Base-by-base conservation (phyloP, 2,888 invertebrate genomes). In the Hedya salicella region DNA sequence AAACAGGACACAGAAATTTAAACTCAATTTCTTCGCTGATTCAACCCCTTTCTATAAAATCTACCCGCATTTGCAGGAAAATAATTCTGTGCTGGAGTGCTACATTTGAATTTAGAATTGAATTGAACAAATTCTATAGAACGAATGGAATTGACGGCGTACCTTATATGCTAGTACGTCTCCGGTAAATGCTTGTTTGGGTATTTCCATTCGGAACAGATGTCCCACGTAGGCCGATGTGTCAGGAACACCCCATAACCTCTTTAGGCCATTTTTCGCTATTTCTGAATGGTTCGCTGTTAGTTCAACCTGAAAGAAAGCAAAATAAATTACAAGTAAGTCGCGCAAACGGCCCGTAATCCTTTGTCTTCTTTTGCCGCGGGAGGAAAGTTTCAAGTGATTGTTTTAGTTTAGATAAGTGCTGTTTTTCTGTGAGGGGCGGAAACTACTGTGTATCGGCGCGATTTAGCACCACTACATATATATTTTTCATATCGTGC, bases 161-260 rank as follows among this genome's bases (percentile, higher is more conserved):
- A 96, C 96, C 94, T 96, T 95, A 86, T 95, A 96, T 78, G 93
- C 93, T 78, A 94, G 88, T 53, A 95, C 93, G 73, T 93, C 93
- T 69, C 95, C 95, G 62, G 94, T 93, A 86, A 96, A 95, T 19
- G 95, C 95, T 84, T 95, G 95, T 73, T 93, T 94, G 14, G 96
- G 96, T 74, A 96, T 94, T 75, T 94, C 94, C 85, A 95, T 94
- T 71, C 94, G 94, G 87, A 97, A 96, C 68, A 95, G 89, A 79
- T 95, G 95, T 50, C 96, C 97, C 17, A 95, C 94, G 70, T 93
- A 93, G 74, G 95, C 95, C 72, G 94, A 93, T 69, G 94, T 93
- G 78, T 95, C 95, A 60, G 95, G 94, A 69, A 95, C 92, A 74
- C 93, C 92, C 93, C 93, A 93, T 80, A 93, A 85, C 76, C 92